phyloP scores from a whole-genome alignment of 2,797 vertebrate species.

The Tokudaia muenninki region DNA sequence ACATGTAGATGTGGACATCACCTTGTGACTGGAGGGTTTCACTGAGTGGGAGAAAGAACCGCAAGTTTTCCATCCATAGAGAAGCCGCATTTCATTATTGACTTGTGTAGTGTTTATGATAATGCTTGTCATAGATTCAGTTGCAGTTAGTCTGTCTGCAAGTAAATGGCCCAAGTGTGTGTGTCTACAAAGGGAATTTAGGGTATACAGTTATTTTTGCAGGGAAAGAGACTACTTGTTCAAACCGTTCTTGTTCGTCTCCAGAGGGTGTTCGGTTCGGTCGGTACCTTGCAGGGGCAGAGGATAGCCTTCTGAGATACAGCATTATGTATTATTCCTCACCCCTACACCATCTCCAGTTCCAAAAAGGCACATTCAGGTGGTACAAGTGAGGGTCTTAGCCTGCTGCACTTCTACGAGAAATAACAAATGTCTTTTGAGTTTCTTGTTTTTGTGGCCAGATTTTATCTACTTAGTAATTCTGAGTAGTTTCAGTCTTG shows the following conservation, averaged over 20 bases:
- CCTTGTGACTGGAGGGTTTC: not conserved
- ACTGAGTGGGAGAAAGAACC: not conserved
- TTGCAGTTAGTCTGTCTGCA: not conserved
- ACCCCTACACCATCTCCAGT: not conserved
- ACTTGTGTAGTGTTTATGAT: not conserved
- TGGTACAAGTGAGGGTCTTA: not conserved
- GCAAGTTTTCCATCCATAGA: not conserved
- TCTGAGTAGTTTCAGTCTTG: not conserved
- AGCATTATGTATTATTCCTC: not conserved
- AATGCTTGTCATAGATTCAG: not conserved
- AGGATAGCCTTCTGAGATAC: not conserved
- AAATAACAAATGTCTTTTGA: not conserved
- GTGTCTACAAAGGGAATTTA: not conserved
- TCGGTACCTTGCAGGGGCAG: not conserved
- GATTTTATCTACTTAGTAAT: not conserved
- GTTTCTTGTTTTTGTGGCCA: not conserved
- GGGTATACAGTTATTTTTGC: not conserved
- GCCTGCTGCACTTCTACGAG: not conserved
- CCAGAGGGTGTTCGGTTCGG: not conserved
- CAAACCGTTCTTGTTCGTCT: not conserved
- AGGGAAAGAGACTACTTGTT: not conserved
- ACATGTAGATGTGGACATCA: no score
- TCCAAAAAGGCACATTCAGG: not conserved
- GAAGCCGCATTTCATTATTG: not conserved
- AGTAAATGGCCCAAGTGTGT: not conserved